Evolutionary conservation across 2,888 invertebrate species (phyloP).

Genomic region (Tiliacea aurago): DNA sequence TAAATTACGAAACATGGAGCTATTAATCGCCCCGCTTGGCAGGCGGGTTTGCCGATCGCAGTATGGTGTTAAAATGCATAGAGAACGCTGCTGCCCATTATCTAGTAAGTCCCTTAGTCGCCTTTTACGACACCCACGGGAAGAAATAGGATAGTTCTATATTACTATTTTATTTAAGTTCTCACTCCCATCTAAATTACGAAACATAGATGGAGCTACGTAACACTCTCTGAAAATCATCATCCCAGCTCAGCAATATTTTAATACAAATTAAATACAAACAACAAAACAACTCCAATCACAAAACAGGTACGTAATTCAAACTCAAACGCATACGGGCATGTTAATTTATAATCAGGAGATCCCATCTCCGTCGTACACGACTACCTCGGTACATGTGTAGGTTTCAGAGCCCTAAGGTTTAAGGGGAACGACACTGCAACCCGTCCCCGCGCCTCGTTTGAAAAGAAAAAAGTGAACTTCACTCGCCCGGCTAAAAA

Average conservation of each 20-base stretch:
- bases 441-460: conserved; percentile 73
- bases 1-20: no score
- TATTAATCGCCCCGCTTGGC: no score
- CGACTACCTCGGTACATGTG: conserved; percentile 57
- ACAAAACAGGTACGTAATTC: conserved; percentile 65
- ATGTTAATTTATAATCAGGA: conserved; percentile 71
- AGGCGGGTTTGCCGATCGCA: no score
- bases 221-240: conserved; percentile 41
- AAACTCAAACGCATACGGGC: conserved; percentile 67
- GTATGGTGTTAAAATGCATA: no score
- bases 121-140: no score
- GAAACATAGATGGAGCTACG: conserved; percentile 8
- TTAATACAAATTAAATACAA: conserved; percentile 48
- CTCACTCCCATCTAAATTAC: not conserved
- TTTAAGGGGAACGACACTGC: conserved; percentile 74
- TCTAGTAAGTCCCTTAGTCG: no score
- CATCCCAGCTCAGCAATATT: conserved; percentile 25
- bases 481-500: conserved; percentile 82
- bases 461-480: conserved; percentile 76
- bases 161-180: no score
- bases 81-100: no score
- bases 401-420: conserved; percentile 69
- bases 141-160: no score
- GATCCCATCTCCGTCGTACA: conserved; percentile 67
- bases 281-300: conserved; percentile 55